Evolutionary conservation across 2,113 vertebrate species (phyloP), one percentile per base, ranked within the genome.

Genomic region (Pluvialis apricaria): DNA sequence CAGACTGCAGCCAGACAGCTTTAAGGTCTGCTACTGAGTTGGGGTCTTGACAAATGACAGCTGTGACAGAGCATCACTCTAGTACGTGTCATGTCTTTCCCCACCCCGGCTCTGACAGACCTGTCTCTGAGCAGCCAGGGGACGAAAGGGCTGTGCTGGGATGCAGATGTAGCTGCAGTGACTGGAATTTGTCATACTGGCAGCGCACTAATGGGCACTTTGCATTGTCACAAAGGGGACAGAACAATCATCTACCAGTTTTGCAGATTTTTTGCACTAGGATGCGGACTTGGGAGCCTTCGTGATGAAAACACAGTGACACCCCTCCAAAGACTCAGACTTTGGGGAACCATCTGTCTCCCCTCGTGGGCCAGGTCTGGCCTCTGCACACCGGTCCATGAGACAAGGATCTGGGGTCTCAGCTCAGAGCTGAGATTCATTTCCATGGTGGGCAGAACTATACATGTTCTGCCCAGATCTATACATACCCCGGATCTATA

Each of bases 131-230:
- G 42, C 51, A 81, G 45, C 42, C 47, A 9, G 54, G 7, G 44
- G 44, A 45, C 7, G 2, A 31, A 32, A 42, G 68, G 44, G 65
- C 82, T 7, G 3, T n/a, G 65, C 75, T 71, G 91, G 65, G 86
- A 5, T 66, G 82, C 69, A 62, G 85, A 15, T 14, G 70, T n/a
- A 65, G 40, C 80, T 82, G 76, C 71, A 40, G 71, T 0, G 42
- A 3, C 75, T 51, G n/a, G 18, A 31, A 19, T 44, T 85, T 13
- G 1, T 66, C 45, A 1, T 24, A 6, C 34, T 1, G 1, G 51
- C 44, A 85, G 57, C 45, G 34, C 0, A 1, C 62, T 52, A 5
- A 47, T 15, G 16, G 24, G 25, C 25, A 8, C 28, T 84, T 36
- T 26, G 44, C 6, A 2, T 65, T 64, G 45, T 9, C 34, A 7